These are phyloP conservation scores for Acleris literana DNA, from an alignment of 2,888 invertebrate species.

Conservation along the genomic window DNA sequence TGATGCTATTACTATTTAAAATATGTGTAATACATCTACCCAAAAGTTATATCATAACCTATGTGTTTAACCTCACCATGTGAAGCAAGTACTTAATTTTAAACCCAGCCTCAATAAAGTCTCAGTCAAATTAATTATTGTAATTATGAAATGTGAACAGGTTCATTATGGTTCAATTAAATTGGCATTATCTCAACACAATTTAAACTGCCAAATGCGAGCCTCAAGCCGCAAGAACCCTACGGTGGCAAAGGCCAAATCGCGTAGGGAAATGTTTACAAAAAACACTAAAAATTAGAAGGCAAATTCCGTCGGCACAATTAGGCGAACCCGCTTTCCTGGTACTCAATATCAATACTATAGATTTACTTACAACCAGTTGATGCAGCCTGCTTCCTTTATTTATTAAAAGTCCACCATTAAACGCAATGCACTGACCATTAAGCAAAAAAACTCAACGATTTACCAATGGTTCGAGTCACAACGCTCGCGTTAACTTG, in stretches of 20 bases:
- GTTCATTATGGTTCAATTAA: background rate
- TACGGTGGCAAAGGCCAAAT: constrained; percentile 9
- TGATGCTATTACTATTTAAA: no score
- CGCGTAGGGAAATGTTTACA: constrained; percentile 27
- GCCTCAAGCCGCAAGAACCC: background rate
- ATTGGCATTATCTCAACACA: constrained; percentile 39
- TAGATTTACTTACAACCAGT: constrained; percentile 20
- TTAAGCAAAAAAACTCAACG: constrained; percentile 29
- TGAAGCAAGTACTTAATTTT: no score
- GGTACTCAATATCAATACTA: constrained; percentile 2
- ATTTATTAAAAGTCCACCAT: constrained; percentile 61
- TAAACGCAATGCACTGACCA: constrained; percentile 57
- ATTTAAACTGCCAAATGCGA: constrained; percentile 8
- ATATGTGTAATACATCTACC: no score
- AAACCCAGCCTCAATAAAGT: no score
- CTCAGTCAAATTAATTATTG: no score
- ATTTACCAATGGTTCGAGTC: constrained; percentile 30
- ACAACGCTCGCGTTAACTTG: constrained; percentile 25
- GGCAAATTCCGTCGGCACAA: background rate
- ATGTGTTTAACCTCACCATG: no score
- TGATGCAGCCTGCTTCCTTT: constrained; percentile 41
- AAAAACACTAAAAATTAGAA: constrained; percentile 26
- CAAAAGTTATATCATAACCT: no score
- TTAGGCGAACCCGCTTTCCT: background rate
- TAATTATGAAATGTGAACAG: background rate